These are phyloP conservation scores for Athrips mouffetella DNA, from an alignment of 2,888 invertebrate species.

Conservation along the genomic window DNA sequence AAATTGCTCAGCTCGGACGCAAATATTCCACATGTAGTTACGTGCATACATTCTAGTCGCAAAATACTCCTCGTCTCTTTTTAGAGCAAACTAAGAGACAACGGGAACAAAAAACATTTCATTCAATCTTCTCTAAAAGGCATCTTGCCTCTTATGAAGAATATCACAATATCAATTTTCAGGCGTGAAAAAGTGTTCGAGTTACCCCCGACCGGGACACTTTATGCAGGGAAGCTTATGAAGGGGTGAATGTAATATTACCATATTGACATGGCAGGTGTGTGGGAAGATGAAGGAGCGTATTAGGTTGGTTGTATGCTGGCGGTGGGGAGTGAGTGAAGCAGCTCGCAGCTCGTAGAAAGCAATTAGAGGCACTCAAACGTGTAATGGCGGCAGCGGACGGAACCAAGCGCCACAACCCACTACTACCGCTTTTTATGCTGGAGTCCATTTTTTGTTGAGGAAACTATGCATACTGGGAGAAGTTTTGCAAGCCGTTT, in stretches of 20 bases:
- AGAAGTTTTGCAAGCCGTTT: constrained; percentile 4
- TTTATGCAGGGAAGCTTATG: constrained; percentile 10
- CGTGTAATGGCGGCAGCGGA: constrained; percentile 25
- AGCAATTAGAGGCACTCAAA: constrained; percentile 34
- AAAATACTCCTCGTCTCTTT: too few relatives aligned
- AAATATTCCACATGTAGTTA: neutral
- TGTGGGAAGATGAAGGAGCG: neutral
- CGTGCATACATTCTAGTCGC: too few relatives aligned
- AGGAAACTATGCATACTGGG: neutral
- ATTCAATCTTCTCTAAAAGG: constrained; percentile 8
- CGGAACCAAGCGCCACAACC: neutral
- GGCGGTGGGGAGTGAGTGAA: neutral
- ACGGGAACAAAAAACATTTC: constrained; percentile 1
- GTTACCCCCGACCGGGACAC: neutral
- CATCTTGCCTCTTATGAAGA: neutral
- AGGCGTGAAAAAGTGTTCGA: constrained; percentile 2
- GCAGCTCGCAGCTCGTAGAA: constrained; percentile 10
- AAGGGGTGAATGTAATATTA: constrained; percentile 14
- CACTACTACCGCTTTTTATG: neutral
- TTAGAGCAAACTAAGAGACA: too few relatives aligned
- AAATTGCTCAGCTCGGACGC: neutral
- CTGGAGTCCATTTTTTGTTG: constrained; percentile 3
- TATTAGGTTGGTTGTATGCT: neutral
- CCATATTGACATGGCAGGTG: constrained; percentile 13
- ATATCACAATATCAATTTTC: constrained; percentile 5